Percentiles rank a stretch among this genome's conserved stretches.
These are phyloP conservation scores for Cyclura pinguis DNA, from an alignment of 2,797 vertebrate genomes.

Conservation along the genomic window DNA sequence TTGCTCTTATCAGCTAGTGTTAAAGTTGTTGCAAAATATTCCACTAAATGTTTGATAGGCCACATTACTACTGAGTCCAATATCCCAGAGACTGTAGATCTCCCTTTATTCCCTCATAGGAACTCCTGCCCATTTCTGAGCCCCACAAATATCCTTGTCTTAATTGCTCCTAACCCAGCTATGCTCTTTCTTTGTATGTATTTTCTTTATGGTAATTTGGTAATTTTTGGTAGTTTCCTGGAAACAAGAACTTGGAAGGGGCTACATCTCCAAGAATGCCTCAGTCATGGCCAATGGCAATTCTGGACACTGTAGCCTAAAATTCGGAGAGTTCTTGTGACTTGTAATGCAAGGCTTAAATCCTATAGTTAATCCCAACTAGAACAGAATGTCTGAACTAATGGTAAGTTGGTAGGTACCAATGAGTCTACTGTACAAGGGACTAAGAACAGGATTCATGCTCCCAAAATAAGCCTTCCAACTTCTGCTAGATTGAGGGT, in stretches of 20 bases:
- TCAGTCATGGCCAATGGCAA: too few relatives aligned
- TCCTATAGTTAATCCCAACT: too few relatives aligned
- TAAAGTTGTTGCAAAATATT: background rate
- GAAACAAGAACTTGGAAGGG: background rate
- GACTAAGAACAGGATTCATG: too few relatives aligned
- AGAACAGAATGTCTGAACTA: too few relatives aligned
- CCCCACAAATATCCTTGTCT: background rate
- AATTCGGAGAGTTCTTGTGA: too few relatives aligned
- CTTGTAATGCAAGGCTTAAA: too few relatives aligned
- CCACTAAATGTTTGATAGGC: background rate
- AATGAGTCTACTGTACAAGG: too few relatives aligned
- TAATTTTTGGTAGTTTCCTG: background rate
- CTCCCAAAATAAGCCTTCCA: too few relatives aligned
- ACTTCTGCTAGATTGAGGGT: too few relatives aligned
- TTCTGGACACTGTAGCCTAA: too few relatives aligned
- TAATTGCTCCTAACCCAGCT: background rate
- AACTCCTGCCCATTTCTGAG: background rate
- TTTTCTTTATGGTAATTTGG: background rate
- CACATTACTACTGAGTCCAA: background rate
- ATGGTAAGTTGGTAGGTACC: too few relatives aligned
- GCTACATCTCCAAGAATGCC: too few relatives aligned
- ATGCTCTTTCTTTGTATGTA: background rate
- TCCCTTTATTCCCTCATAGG: background rate
- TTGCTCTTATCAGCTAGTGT: background rate
- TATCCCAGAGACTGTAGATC: background rate